These are phyloP conservation scores for Vanacampus margaritifer DNA, from an alignment of 2,113 vertebrate genomes.

Conservation along the genomic window DNA sequence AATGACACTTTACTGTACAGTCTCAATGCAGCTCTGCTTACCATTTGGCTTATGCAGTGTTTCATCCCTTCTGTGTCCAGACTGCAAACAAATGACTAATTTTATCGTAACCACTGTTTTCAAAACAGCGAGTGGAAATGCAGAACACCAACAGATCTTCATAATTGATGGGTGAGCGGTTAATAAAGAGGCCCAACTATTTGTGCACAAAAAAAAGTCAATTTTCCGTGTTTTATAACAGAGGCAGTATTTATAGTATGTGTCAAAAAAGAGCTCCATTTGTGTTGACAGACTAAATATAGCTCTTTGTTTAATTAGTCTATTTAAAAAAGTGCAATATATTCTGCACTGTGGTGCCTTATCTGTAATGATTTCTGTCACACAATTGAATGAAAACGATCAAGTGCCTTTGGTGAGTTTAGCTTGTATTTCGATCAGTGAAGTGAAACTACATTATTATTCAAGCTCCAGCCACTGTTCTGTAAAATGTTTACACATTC, in stretches of 20 bases:
- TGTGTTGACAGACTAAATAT: neutral
- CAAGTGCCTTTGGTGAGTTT: conserved; percentile 50
- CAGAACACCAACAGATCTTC: too few species aligned
- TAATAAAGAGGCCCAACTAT: too few species aligned
- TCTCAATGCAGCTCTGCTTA: too few species aligned
- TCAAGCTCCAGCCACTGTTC: neutral
- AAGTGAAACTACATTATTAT: neutral
- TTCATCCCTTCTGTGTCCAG: too few species aligned
- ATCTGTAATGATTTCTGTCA: conserved; percentile 6
- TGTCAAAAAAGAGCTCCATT: neutral
- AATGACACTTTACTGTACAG: neutral
- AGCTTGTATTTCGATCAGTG: neutral
- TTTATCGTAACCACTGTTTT: too few species aligned
- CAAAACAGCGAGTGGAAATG: too few species aligned
- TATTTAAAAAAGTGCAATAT: neutral
- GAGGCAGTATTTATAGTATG: neutral
- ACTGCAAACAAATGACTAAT: too few species aligned
- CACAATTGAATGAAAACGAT: conserved; percentile 34
- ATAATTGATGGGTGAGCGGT: too few species aligned
- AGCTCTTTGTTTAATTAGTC: neutral
- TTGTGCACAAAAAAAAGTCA: neutral
- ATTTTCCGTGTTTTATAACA: neutral
- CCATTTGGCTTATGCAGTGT: too few species aligned
- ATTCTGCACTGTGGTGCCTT: conserved; percentile 47
- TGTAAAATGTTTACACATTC: neutral